Evolutionary conservation across 2,797 vertebrate genomes (phyloP).

Genomic region (Pseudomugil gertrudae): DNA sequence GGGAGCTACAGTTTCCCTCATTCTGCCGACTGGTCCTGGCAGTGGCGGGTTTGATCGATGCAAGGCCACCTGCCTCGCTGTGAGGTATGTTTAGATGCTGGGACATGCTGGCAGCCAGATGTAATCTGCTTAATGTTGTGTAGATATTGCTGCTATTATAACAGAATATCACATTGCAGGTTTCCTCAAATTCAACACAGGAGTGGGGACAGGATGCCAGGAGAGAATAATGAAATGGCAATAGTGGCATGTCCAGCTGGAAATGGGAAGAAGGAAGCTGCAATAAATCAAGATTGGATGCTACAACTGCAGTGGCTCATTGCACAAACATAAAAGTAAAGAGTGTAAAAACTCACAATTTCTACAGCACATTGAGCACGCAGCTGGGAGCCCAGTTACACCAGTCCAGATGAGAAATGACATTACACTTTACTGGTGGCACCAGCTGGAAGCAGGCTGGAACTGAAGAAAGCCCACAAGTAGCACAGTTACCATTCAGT

Average conservation of each 20-base stretch:
- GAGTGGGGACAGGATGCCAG: constrained; percentile 33
- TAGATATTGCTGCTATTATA: constrained; percentile 73
- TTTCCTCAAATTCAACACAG: constrained; percentile 46
- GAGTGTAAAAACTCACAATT: constrained; percentile 41
- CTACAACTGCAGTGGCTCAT: constrained; percentile 53
- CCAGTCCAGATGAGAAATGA: constrained; percentile 53
- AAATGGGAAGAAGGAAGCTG: constrained; percentile 19
- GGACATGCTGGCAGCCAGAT: constrained; percentile 74
- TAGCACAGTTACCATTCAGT: not conserved
- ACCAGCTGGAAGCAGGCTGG: constrained; percentile 34
- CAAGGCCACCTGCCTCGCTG: constrained; percentile 70
- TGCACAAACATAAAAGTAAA: constrained; percentile 57
- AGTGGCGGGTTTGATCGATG: constrained; percentile 70
- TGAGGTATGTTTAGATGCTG: constrained; percentile 66
- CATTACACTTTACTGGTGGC: constrained; percentile 33
- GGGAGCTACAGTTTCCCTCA: constrained; percentile 45
- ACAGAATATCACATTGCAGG: constrained; percentile 58
- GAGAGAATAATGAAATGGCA: constrained; percentile 38
- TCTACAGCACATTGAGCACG: constrained; percentile 48
- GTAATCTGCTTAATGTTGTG: constrained; percentile 84
- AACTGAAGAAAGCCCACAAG: constrained; percentile 4
- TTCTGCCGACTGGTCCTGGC: constrained; percentile 49
- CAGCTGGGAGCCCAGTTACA: constrained; percentile 48
- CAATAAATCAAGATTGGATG: constrained; percentile 64
- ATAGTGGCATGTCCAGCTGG: constrained; percentile 31